A percentile compares a stretch with the other conserved stretches of the same genome.
phyloP scores from a whole-genome alignment of 2,797 vertebrate genomes.

The Fratercula arctica region DNA sequence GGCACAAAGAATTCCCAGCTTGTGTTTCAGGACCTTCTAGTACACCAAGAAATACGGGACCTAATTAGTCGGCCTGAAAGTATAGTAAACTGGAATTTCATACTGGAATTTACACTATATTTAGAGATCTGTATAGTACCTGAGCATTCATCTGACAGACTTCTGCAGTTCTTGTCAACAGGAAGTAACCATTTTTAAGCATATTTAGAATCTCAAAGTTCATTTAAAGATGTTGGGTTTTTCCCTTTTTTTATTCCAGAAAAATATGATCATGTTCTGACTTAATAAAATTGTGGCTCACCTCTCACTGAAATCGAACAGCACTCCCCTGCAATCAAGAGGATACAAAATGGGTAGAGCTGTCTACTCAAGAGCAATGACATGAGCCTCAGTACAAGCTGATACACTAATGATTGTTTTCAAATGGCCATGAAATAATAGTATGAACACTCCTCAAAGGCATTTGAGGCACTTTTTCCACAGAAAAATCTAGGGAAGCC shows the following conservation, averaged over 20 bases:
- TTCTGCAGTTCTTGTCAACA: neutral
- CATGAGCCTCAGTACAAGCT: neutral
- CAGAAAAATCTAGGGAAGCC: neutral
- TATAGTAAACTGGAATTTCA: neutral
- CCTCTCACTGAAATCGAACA: neutral
- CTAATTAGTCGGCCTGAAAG: neutral
- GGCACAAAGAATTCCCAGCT: neutral
- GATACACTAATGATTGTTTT: neutral
- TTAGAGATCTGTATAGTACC: neutral
- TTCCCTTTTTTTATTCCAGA: neutral
- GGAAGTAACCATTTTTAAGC: neutral
- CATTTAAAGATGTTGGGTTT: neutral
- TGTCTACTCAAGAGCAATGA: neutral
- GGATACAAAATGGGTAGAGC: neutral
- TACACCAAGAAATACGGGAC: neutral
- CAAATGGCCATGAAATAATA: neutral
- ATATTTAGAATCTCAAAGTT: neutral
- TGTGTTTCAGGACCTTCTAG: neutral
- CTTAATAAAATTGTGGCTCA: neutral
- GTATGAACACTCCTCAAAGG: neutral
- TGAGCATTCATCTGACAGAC: neutral
- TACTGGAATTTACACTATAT: neutral
- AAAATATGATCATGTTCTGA: neutral
- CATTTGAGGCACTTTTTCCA: neutral
- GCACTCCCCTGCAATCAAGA: neutral